phyloP scores from a whole-genome alignment of 2,113 vertebrate species.

The Coregonus clupeaformis region DNA sequence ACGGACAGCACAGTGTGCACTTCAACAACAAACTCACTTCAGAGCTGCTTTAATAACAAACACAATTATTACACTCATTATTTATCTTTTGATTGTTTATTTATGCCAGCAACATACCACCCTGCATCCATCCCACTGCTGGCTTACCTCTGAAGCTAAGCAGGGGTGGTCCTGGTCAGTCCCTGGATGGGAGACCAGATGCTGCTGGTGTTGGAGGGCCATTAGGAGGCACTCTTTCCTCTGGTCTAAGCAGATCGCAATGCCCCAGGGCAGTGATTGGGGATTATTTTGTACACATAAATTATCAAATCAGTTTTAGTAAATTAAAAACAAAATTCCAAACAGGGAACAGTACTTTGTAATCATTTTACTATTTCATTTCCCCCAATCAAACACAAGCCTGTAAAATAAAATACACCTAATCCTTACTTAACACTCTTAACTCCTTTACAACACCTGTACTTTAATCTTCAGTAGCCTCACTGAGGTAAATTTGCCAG shows the following conservation, averaged over 20 bases:
- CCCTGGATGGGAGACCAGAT: too few relatives aligned
- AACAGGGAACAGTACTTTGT: too few relatives aligned
- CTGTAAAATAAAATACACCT: background rate
- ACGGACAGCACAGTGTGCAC: background rate
- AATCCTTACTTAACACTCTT: background rate
- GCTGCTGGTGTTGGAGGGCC: too few relatives aligned
- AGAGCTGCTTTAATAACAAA: background rate
- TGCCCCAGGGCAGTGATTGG: too few relatives aligned
- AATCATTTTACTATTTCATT: background rate
- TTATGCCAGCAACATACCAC: background rate
- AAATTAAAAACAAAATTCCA: background rate
- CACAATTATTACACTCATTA: background rate
- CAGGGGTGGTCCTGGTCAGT: too few relatives aligned
- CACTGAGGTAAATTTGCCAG: background rate
- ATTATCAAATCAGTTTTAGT: background rate
- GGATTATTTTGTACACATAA: background rate
- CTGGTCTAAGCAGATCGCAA: too few relatives aligned
- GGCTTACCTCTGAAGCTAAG: too few relatives aligned
- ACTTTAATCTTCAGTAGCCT: background rate
- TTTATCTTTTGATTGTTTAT: background rate
- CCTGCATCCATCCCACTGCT: too few relatives aligned
- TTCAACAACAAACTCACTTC: constrained; percentile 1
- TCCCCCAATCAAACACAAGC: background rate
- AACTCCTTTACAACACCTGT: background rate
- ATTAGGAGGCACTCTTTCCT: too few relatives aligned